A percentile compares a stretch with the other conserved stretches of the same genome.
These are phyloP conservation scores for Spizella passerina DNA, from an alignment of 2,797 vertebrate genomes.

Conservation along the genomic window DNA sequence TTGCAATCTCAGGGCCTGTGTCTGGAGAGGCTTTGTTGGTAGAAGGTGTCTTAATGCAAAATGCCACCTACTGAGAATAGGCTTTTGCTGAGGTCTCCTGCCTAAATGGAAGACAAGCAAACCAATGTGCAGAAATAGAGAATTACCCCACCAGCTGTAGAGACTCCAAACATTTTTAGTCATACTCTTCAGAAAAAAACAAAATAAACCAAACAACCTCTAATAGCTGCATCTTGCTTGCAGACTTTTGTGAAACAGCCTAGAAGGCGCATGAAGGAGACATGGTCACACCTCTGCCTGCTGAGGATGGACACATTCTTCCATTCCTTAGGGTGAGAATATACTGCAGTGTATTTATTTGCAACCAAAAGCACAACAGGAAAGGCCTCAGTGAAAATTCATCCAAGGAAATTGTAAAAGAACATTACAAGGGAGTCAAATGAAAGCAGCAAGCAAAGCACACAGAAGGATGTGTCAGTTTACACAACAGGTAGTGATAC, in stretches of 20 bases:
- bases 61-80: conserved; percentile 1
- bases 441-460: background rate
- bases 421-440: background rate
- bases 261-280: background rate
- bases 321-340: background rate
- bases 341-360: background rate
- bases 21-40: background rate
- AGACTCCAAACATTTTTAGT: background rate
- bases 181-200: background rate
- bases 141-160: background rate
- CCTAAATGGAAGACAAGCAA: background rate
- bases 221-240: background rate
- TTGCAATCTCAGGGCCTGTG: background rate
- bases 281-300: background rate
- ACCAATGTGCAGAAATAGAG: background rate
- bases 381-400: background rate
- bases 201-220: background rate
- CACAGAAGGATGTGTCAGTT: background rate
- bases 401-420: background rate
- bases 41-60: background rate
- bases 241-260: background rate
- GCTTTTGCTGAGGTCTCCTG: background rate
- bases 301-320: background rate
- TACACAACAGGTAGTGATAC: background rate
- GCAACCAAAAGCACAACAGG: background rate